Conservation (phyloP, 2,113 vertebrate species). For the Callospermophilus lateralis region DNA sequence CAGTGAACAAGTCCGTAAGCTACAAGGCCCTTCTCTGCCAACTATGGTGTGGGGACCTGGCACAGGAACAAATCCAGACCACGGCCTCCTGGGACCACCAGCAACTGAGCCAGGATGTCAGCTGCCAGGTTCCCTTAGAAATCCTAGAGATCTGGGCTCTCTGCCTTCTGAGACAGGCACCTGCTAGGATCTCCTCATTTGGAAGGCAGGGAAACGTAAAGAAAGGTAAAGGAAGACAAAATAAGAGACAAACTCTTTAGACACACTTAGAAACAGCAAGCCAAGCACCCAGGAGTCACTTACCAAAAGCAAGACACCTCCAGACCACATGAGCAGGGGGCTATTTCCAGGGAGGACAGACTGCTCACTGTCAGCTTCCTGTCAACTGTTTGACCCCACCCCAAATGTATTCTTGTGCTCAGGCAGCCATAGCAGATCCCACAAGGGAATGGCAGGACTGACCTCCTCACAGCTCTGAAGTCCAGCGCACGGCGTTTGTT, state of each 20-base stretch:
- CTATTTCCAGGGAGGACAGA: background rate
- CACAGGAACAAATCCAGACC: background rate
- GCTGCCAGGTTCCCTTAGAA: background rate
- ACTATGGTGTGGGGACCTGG: fast-evolving
- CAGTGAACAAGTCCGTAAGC: fast-evolving
- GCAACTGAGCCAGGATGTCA: background rate
- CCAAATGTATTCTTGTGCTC: too few relatives aligned
- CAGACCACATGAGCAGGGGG: background rate
- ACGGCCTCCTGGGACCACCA: too few relatives aligned
- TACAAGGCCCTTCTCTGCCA: background rate
- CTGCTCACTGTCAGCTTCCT: background rate
- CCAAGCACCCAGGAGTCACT: background rate
- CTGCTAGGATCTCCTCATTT: background rate
- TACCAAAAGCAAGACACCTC: background rate
- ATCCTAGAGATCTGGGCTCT: background rate
- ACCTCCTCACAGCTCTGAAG: background rate
- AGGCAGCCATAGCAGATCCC: background rate
- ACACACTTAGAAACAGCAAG: background rate
- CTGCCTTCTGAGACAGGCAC: background rate
- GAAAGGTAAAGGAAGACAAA: background rate
- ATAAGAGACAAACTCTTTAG: background rate
- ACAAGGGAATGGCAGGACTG: too few relatives aligned
- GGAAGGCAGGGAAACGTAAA: background rate
- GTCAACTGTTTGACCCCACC: background rate
- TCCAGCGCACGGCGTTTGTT: background rate